Evolutionary conservation across 2,888 invertebrate species (phyloP).

Genomic region (Eristalinus aeneus): DNA sequence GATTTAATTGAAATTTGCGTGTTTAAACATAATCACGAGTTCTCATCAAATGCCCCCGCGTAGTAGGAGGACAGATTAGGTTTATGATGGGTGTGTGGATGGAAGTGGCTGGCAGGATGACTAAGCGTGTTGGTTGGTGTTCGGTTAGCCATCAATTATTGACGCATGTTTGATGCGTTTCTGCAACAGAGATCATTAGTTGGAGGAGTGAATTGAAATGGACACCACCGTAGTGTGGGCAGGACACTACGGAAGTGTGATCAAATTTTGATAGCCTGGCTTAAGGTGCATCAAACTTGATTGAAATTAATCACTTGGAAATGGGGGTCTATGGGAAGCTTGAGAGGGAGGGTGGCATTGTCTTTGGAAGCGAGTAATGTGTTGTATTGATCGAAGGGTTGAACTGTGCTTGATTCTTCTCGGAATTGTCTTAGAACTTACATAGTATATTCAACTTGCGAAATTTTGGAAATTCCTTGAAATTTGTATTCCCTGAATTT

Average conservation of each 20-base stretch:
- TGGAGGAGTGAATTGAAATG: not conserved
- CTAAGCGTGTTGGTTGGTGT: not conserved
- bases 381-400: too few species aligned
- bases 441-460: too few species aligned
- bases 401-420: too few species aligned
- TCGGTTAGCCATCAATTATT: not conserved
- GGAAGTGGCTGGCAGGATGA: not conserved
- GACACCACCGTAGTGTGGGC: not conserved
- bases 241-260: not conserved
- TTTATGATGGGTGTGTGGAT: not conserved
- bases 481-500: too few species aligned
- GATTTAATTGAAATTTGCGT: constrained; percentile 33
- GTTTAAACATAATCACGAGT: constrained; percentile 10
- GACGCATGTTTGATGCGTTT: not conserved
- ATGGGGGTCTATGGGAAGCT: too few species aligned
- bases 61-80: not conserved
- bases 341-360: too few species aligned
- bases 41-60: not conserved
- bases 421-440: too few species aligned
- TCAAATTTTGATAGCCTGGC: not conserved
- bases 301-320: not conserved
- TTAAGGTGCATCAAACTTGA: not conserved
- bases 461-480: too few species aligned
- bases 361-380: too few species aligned
- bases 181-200: not conserved